phyloP scores from a whole-genome alignment of 2,113 vertebrate species.

The Alethe diademata region DNA sequence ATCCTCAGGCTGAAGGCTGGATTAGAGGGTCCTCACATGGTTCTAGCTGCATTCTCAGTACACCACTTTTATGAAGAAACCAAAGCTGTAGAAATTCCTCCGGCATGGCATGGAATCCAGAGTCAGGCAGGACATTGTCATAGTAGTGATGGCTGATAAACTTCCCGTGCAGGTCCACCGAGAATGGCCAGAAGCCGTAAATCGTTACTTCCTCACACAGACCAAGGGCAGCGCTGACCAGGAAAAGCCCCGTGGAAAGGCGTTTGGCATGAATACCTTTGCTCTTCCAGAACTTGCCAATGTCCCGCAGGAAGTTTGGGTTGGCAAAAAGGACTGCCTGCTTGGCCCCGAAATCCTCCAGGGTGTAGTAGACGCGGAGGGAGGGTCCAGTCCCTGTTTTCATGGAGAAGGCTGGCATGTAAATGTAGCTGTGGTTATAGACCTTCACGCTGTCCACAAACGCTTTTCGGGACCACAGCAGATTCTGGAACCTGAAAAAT shows the following conservation, averaged over 20 bases:
- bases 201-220: slow-evolving; percentile 92
- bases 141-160: slow-evolving; percentile 97
- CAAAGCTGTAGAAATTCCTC: slow-evolving; percentile 97
- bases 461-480: slow-evolving; percentile 90
- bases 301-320: slow-evolving; percentile 88
- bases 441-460: slow-evolving; percentile 92
- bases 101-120: slow-evolving; percentile 93
- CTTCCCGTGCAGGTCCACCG: slow-evolving; percentile 77
- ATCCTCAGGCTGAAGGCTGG: slow-evolving; percentile 47
- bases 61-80: slow-evolving; percentile 91
- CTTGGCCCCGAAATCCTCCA: slow-evolving; percentile 85
- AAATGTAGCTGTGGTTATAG: slow-evolving; percentile 92
- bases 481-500: slow-evolving; percentile 87
- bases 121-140: slow-evolving; percentile 89
- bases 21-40: slow-evolving; percentile 66
- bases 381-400: slow-evolving; percentile 88
- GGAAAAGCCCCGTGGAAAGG: slow-evolving; percentile 92
- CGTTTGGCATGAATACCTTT: slow-evolving; percentile 89
- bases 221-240: slow-evolving; percentile 90
- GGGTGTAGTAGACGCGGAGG: slow-evolving; percentile 85
- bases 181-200: slow-evolving; percentile 97
- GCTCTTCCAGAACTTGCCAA: slow-evolving; percentile 91
- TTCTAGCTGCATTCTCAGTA: slow-evolving; percentile 84
- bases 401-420: slow-evolving; percentile 98
- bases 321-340: slow-evolving; percentile 94